Conservation (phyloP, 2,888 invertebrate species). For the Papilio protenor region DNA sequence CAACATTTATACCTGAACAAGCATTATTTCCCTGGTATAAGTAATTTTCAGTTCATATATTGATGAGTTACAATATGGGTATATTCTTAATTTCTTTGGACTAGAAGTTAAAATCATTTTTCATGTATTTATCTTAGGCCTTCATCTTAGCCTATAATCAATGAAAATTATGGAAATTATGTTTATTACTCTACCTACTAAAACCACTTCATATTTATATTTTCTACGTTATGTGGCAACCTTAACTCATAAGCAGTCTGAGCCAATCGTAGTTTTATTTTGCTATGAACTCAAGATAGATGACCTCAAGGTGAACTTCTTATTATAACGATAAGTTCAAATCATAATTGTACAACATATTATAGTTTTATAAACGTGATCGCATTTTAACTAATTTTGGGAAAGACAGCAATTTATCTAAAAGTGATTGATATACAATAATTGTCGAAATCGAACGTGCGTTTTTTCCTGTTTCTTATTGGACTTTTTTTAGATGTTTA, state of each 20-base stretch:
- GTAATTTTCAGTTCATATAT: too few relatives aligned
- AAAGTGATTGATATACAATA: background rate
- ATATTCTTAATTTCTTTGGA: background rate
- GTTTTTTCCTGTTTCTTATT: background rate
- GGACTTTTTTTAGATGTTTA: background rate
- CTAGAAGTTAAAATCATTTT: background rate
- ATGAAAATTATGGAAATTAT: background rate
- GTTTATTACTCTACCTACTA: background rate
- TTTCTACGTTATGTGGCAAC: background rate
- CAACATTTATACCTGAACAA: too few relatives aligned
- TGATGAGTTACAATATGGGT: background rate
- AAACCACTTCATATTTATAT: background rate
- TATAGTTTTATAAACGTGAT: background rate
- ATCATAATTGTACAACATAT: background rate
- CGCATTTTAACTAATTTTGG: background rate
- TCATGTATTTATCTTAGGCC: background rate
- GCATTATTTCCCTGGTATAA: background rate
- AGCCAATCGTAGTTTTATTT: constrained; percentile 5
- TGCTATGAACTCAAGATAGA: constrained; percentile 6
- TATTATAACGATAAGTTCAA: background rate
- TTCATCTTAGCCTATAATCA: background rate
- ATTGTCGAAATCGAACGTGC: too few relatives aligned
- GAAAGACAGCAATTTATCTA: background rate
- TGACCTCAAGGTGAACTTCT: constrained; percentile 27
- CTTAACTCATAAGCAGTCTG: background rate